A percentile compares a stretch with the other conserved stretches of the same genome.
phyloP scores from a whole-genome alignment of 92 coral and sea anemone species.

The Galaxea fascicularis region DNA sequence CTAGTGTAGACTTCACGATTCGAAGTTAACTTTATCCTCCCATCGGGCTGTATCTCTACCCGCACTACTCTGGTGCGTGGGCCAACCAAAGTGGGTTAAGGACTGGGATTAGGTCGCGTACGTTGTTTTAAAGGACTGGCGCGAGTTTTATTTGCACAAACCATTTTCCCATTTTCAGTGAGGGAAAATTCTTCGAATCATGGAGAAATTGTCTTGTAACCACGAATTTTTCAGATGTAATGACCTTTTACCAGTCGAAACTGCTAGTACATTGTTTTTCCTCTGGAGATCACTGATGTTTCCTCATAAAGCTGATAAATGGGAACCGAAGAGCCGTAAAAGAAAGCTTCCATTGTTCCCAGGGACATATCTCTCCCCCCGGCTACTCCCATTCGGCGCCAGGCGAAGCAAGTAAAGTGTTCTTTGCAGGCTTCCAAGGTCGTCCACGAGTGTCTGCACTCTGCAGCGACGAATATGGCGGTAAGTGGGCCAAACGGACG shows the following conservation, averaged over 20 bases:
- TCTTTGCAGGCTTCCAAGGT: background rate
- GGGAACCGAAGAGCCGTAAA: background rate
- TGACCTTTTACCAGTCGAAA: background rate
- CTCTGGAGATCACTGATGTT: background rate
- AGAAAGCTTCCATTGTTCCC: conserved; percentile 34
- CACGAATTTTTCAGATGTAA: too few relatives aligned
- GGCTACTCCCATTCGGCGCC: background rate
- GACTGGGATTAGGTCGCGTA: too few relatives aligned
- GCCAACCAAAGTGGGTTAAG: too few relatives aligned
- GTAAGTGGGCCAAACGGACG: background rate
- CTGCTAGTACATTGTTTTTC: background rate
- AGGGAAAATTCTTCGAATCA: too few relatives aligned
- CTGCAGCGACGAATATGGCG: background rate
- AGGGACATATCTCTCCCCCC: conserved; percentile 19
- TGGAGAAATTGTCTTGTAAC: too few relatives aligned
- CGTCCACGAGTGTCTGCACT: background rate
- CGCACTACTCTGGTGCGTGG: too few relatives aligned
- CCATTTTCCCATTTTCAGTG: too few relatives aligned
- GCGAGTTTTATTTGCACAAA: too few relatives aligned
- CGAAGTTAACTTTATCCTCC: too few relatives aligned
- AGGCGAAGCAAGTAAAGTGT: background rate
- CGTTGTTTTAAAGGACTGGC: too few relatives aligned
- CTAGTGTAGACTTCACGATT: too few relatives aligned
- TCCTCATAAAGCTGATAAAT: background rate
- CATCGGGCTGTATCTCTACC: too few relatives aligned